Evolutionary conservation across 2,888 invertebrate species (phyloP).

Genomic region (Cephonodes hylas): DNA sequence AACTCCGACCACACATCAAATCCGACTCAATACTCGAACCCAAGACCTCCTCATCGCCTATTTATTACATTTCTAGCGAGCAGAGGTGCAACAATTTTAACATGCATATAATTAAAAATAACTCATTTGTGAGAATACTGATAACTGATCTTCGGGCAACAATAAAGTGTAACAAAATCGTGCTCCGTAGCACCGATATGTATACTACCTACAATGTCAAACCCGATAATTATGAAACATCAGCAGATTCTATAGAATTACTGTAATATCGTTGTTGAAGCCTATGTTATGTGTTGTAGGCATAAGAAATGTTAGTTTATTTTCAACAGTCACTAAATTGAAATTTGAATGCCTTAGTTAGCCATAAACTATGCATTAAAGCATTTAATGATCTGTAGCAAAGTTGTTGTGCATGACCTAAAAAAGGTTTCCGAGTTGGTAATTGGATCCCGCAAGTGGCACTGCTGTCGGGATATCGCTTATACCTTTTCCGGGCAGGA

Average conservation of each 20-base stretch:
- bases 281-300: constrained; percentile 24
- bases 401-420: too few species aligned
- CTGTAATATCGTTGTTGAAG: constrained; percentile 37
- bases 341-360: neutral
- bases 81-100: neutral
- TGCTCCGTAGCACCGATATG: neutral
- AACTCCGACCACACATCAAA: too few species aligned
- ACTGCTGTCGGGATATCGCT: too few species aligned
- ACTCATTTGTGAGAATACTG: neutral
- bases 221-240: constrained; percentile 21
- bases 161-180: neutral
- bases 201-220: constrained; percentile 10
- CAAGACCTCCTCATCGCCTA: too few species aligned
- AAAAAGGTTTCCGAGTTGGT: too few species aligned
- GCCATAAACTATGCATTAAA: neutral
- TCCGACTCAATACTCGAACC: too few species aligned
- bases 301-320: neutral
- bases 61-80: too few species aligned
- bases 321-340: neutral
- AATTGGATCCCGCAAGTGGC: too few species aligned
- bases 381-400: too few species aligned
- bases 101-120: neutral
- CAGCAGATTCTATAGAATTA: constrained; percentile 21
- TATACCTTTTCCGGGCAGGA: too few species aligned
- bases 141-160: neutral